Conservation (phyloP, 2,888 invertebrate genomes). For the Leucophenga montana region DNA sequence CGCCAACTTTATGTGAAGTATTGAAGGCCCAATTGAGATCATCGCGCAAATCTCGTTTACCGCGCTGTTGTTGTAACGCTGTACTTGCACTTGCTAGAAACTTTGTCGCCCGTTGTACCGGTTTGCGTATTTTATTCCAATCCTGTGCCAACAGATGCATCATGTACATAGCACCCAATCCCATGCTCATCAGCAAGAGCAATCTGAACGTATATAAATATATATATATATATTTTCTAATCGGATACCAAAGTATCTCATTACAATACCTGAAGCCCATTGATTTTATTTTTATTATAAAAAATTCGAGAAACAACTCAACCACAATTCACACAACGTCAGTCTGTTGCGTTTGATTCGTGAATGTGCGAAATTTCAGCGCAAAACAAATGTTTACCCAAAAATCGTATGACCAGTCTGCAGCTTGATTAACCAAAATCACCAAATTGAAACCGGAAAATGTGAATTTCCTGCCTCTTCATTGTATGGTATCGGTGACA, state of each 20-base stretch:
- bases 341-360: slow-evolving; percentile 8
- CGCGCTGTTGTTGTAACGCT: slow-evolving; percentile 51
- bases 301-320: slow-evolving; percentile 26
- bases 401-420: not conserved
- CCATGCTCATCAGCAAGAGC: slow-evolving; percentile 71
- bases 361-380: slow-evolving; percentile 23
- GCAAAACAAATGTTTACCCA: not conserved
- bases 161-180: slow-evolving; percentile 74
- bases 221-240: not conserved
- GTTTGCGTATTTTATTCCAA: slow-evolving; percentile 73
- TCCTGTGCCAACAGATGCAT: slow-evolving; percentile 74
- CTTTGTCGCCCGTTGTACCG: slow-evolving; percentile 60
- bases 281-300: slow-evolving; percentile 41
- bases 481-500: too few species aligned
- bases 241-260: not conserved
- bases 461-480: not conserved
- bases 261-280: slow-evolving; percentile 55
- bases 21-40: slow-evolving; percentile 41
- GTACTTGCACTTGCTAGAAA: slow-evolving; percentile 59
- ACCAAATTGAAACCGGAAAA: slow-evolving; percentile 10
- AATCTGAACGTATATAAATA: slow-evolving; percentile 50
- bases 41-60: slow-evolving; percentile 53
- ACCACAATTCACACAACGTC: slow-evolving; percentile 30
- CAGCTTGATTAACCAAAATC: slow-evolving; percentile 5
- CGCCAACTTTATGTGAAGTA: slow-evolving; percentile 19